Evolutionary conservation across 2,888 invertebrate genomes (phyloP).

Genomic region (Dryobota labecula): DNA sequence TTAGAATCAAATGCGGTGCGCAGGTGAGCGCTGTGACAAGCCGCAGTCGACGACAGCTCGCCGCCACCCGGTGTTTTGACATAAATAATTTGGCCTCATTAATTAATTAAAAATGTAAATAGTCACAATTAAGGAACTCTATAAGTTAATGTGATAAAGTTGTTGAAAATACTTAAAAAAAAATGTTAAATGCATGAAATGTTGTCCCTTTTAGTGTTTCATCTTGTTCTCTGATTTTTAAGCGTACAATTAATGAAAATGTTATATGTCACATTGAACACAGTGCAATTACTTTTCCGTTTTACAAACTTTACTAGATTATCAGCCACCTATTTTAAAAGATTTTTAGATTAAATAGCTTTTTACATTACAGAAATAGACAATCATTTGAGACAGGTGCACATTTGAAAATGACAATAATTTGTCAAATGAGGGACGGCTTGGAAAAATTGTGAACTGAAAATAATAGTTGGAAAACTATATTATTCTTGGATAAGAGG

Average conservation of each 20-base stretch:
- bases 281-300: conserved; percentile 1
- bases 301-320: conserved; percentile 10
- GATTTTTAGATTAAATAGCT: too few species aligned
- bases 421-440: conserved; percentile 75
- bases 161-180: conserved; percentile 31
- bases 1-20: conserved; percentile 83
- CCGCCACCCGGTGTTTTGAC: conserved; percentile 69
- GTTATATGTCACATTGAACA: not conserved
- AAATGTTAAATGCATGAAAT: conserved; percentile 16
- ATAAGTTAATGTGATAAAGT: conserved; percentile 35
- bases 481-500: conserved; percentile 82
- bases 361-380: conserved; percentile 26
- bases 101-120: conserved; percentile 75
- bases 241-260: not conserved
- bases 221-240: not conserved
- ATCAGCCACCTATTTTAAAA: conserved; percentile 5
- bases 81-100: conserved; percentile 77
- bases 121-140: conserved; percentile 62
- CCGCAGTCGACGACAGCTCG: conserved; percentile 68
- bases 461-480: conserved; percentile 78
- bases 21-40: conserved; percentile 87
- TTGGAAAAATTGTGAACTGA: conserved; percentile 72
- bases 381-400: conserved; percentile 58
- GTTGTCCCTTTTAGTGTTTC: not conserved
- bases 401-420: conserved; percentile 68